phyloP scores from a whole-genome alignment of 2,888 invertebrate genomes.

The Dexiosoma caninum region DNA sequence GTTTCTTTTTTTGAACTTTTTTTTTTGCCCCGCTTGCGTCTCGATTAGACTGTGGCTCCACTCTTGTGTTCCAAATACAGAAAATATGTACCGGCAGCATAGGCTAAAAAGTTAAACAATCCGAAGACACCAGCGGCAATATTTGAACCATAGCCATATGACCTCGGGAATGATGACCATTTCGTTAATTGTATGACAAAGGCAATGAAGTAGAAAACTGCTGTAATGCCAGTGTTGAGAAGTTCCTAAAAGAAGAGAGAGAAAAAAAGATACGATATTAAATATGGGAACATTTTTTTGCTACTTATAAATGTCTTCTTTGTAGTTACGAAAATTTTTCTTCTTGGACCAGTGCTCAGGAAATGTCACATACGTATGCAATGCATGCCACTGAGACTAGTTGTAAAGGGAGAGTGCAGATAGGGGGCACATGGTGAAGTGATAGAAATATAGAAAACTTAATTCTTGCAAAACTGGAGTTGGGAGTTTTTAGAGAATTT shows the following conservation, averaged over 20 bases:
- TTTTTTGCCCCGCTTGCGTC: not conserved
- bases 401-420: too few relatives aligned
- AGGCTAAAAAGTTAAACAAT: constrained; percentile 88
- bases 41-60: constrained; percentile 70
- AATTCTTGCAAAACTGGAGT: too few relatives aligned
- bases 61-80: constrained; percentile 86
- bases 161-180: constrained; percentile 78
- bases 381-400: too few relatives aligned
- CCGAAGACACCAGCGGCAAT: constrained; percentile 91
- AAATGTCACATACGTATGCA: too few relatives aligned
- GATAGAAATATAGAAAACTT: too few relatives aligned
- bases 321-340: too few relatives aligned
- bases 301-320: too few relatives aligned
- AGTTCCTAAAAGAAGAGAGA: constrained; percentile 87
- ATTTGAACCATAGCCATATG: constrained; percentile 79
- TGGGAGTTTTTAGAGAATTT: too few relatives aligned
- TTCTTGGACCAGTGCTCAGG: too few relatives aligned
- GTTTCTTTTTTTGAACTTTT: constrained; percentile 29
- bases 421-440: too few relatives aligned
- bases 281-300: not conserved
- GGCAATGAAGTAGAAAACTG: constrained; percentile 86
- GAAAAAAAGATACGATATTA: not conserved
- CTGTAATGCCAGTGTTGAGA: constrained; percentile 84
- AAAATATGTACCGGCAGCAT: constrained; percentile 87
- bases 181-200: constrained; percentile 87